These are phyloP conservation scores for Coelinius sp. DNA, from an alignment of 2,888 invertebrate species.

Conservation along the genomic window DNA sequence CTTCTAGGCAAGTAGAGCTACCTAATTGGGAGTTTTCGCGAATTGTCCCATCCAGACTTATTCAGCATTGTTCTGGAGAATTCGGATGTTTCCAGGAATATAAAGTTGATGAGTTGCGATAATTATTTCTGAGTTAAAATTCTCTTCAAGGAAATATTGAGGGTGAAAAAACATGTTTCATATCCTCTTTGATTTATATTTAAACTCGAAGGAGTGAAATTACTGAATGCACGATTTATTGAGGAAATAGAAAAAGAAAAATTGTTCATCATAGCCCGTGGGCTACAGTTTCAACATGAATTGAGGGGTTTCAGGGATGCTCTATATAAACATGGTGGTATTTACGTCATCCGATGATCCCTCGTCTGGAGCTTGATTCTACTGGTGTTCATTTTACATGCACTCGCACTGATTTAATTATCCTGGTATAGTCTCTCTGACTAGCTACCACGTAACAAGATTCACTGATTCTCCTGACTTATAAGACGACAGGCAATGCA, in stretches of 20 bases:
- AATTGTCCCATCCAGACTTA: neutral
- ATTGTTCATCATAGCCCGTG: neutral
- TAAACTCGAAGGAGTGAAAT: neutral
- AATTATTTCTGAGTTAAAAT: too few relatives aligned
- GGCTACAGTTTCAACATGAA: neutral
- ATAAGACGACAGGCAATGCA: too few relatives aligned
- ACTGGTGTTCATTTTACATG: neutral
- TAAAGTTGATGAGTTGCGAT: neutral
- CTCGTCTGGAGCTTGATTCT: neutral
- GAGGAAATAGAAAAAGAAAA: neutral
- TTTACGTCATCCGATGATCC: neutral
- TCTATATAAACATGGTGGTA: neutral
- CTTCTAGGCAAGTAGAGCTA: constrained; percentile 24
- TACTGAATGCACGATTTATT: neutral
- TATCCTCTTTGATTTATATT: neutral
- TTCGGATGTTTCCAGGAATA: neutral
- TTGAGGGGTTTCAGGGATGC: neutral
- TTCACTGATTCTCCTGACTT: constrained; percentile 10
- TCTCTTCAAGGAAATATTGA: neutral
- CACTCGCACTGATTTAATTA: constrained; percentile 14
- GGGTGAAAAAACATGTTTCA: neutral
- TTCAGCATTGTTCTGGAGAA: neutral
- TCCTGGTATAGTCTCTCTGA: neutral
- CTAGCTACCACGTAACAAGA: constrained; percentile 8
- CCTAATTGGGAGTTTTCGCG: constrained; percentile 31